Base-by-base conservation (phyloP, 2,888 invertebrate genomes). In the Neoitamus cyanurus region DNA sequence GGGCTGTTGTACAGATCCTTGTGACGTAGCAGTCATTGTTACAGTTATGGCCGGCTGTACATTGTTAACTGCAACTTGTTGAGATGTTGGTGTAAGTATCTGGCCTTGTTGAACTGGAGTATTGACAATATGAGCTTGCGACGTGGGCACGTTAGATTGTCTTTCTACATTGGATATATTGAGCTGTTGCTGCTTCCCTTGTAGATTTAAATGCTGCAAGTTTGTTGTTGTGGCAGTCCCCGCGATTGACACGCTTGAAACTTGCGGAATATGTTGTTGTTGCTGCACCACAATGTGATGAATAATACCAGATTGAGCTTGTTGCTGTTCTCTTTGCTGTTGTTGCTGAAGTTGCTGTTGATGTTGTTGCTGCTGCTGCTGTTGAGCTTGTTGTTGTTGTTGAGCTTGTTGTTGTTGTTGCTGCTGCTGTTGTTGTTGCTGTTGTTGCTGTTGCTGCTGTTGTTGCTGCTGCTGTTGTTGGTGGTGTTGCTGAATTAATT, bases 401-500 rank as follows among this genome's bases (percentile, higher is more conserved):
- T 88, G 88, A 4, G 87, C 87, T 4, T 88, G 87, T 84, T 90
- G 88, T 86, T 88, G 89, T 85, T 90, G 89, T 84, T 88, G 89
- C 42, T 86, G 87, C 11, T 88, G 87, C 4, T 87, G 87, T 4
- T 87, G 87, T 84, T 90, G 88, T 86, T 88, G 88, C 83, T 90
- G 89, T 84, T 87, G 88, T 34, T 88, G 87, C 15, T 87, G 88
- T 70, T 85, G 87, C 48, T 88, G 89, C 73, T 87, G 88, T 85
- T 87, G 88, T 31, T 89, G 86, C n/a, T 87, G 87, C 84, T 87
- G 87, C 15, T 88, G 89, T 15, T 88, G 88, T 48, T 88, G 90
- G 72, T 90, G 89, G 5, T 87, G 87, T 72, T 93, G 91, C 73
- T 92, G 90, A 2, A 92, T 92, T 84, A 92, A 91, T 85, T 93